Evolutionary conservation across 1,140 invertebrate genomes (phyloP).

Genomic region (Platyscapa corneri): DNA sequence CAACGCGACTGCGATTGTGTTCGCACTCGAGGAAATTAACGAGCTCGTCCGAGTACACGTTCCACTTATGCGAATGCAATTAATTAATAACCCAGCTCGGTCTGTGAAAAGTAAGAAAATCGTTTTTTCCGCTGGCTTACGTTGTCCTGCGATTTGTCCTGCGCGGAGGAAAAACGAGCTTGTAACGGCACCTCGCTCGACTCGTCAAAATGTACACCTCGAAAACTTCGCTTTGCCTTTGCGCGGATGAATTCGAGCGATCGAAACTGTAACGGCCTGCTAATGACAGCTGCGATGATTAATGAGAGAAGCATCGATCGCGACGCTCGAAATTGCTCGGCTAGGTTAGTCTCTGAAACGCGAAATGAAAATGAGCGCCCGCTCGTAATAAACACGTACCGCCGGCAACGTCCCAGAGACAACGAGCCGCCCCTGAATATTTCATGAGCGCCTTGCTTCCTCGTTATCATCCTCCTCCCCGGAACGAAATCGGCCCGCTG

Average conservation of each 20-base stretch:
- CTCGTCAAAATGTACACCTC: neutral
- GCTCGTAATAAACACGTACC: too few relatives aligned
- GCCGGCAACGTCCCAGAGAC: too few relatives aligned
- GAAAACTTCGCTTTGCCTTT: neutral
- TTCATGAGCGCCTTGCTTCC: too few relatives aligned
- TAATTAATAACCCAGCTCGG: neutral
- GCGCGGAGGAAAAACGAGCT: too few relatives aligned
- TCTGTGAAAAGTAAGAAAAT: neutral
- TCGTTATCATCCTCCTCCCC: too few relatives aligned
- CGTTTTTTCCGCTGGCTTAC: neutral
- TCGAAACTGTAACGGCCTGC: too few relatives aligned
- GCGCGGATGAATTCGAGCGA: too few relatives aligned
- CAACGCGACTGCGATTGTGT: too few relatives aligned
- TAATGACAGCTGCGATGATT: too few relatives aligned
- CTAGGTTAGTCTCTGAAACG: slow-evolving; percentile 15
- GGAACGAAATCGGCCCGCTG: neutral
- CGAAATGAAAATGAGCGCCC: slow-evolving; percentile 9
- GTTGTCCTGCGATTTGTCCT: neutral
- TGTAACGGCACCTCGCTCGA: neutral
- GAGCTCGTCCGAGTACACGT: neutral
- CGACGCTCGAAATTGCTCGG: too few relatives aligned
- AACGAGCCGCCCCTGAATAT: too few relatives aligned
- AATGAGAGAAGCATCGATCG: too few relatives aligned
- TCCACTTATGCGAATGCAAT: neutral
- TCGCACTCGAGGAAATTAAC: neutral